A percentile compares a stretch with the other conserved stretches of the same genome.
phyloP scores from a whole-genome alignment of 92 coral and sea anemone species.

The Muricea muricata region DNA sequence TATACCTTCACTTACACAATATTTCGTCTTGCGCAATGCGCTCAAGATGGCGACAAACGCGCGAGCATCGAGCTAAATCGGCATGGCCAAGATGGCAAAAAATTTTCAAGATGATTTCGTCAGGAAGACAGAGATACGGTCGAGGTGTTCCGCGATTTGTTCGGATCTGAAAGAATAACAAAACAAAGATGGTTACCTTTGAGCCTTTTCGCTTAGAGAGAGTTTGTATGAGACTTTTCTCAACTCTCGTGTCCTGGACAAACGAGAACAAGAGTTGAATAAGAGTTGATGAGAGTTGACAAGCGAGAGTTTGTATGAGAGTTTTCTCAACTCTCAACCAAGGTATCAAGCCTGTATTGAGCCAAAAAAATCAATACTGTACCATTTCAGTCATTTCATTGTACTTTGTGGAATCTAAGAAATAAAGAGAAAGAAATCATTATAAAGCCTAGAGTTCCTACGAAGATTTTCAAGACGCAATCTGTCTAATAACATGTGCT shows the following conservation, averaged over 20 bases:
- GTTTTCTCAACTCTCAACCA: no score
- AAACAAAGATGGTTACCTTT: no score
- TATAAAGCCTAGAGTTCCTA: no score
- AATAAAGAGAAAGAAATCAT: background rate
- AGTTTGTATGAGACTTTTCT: no score
- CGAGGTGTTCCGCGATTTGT: slow-evolving; percentile 78
- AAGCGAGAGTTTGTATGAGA: no score
- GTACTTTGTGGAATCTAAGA: background rate
- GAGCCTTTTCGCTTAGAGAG: no score
- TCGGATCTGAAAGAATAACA: slow-evolving; percentile 84
- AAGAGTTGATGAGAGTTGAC: no score
- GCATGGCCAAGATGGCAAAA: slow-evolving; percentile 76
- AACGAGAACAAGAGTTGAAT: no score
- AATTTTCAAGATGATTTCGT: slow-evolving; percentile 82
- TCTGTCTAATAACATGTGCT: no score
- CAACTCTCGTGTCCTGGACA: no score
- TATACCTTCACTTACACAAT: slow-evolving; percentile 90
- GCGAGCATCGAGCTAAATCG: slow-evolving; percentile 80
- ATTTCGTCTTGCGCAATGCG: slow-evolving; percentile 90
- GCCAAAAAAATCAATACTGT: background rate
- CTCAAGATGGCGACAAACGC: slow-evolving; percentile 85
- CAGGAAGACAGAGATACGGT: slow-evolving; percentile 91
- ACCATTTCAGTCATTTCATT: slow-evolving; percentile 9
- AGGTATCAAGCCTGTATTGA: no score
- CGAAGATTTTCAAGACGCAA: no score